A percentile compares a stretch with the other conserved stretches of the same genome.
Evolutionary conservation across 35 echinoderm and acorn worm species (phyloP).

Genomic region (Hemicentrotus pulcherrimus): DNA sequence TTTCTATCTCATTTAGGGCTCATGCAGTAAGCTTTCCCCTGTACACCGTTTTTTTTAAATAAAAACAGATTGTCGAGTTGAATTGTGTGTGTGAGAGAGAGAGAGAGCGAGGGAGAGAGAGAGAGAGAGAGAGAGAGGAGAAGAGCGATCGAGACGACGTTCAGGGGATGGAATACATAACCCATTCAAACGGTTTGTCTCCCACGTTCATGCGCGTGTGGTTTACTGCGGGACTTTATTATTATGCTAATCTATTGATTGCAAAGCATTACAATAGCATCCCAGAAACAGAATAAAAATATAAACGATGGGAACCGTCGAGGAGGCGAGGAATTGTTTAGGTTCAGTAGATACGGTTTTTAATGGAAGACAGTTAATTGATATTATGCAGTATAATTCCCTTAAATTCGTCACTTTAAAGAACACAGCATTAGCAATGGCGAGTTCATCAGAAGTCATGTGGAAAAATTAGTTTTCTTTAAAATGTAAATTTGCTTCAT

Average conservation of each 20-base stretch:
- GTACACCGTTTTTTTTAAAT: no score
- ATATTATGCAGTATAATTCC: not conserved
- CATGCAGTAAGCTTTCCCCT: no score
- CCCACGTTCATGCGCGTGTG: not conserved
- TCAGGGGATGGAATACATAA: not conserved
- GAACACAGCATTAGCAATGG: no score
- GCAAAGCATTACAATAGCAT: not conserved
- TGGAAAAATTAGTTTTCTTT: no score
- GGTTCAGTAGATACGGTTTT: no score
- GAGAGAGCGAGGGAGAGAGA: no score
- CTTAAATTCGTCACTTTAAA: not conserved
- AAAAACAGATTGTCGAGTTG: no score
- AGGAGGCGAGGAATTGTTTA: not conserved
- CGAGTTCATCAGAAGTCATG: no score
- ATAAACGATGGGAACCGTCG: not conserved
- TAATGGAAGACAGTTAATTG: no score
- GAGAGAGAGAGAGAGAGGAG: not conserved
- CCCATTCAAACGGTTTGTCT: not conserved
- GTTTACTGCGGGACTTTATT: not conserved
- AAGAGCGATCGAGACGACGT: not conserved
- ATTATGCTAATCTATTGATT: not conserved
- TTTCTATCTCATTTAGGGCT: no score
- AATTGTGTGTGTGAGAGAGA: no score
- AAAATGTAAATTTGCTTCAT: no score
- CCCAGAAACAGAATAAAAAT: not conserved